Base-by-base conservation (phyloP, 2,888 invertebrate species). In the Amiota minor region DNA sequence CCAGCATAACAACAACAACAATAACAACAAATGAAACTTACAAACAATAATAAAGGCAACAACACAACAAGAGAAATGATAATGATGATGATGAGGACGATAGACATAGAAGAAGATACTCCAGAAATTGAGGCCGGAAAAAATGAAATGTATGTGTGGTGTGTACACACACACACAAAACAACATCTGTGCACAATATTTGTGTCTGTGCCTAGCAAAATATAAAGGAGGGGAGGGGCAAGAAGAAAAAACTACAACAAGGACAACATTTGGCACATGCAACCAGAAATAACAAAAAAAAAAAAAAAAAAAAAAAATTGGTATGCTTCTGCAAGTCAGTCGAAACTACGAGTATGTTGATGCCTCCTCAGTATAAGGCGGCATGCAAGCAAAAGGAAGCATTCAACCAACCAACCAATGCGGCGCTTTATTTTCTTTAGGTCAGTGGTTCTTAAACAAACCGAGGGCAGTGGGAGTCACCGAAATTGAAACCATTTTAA, bases 1-100 rank as follows among this genome's bases (percentile, higher is more conserved):
- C 11, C 16, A 6, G 49, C 18, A 47, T 9, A 47, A 64, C 45
- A 64, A 64, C n/a, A 64, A 65, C 62, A 64, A 45, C 62, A 64
- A 64, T 12, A 35, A 64, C 20, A 23, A 12, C 8, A 20, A 16
- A 16, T 65, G 16, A 16, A n/a, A 47, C 49, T 12, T n/a, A 53
- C 53, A 4, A 65, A 49, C 35, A n/a, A 53, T n/a, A 64, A 20
- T 14, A 47, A 65, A 46, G 47, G 16, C 35, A 65, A 50, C 45
- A 65, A n/a, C 23, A 45, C 4, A 62, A 49, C 49, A 67, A 50
- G n/a, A 68, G 53, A 18, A 49, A 16, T 49, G 18, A 65, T n/a
- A 2, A n/a, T 16, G 18, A 18, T 47, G 50, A 14, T 9, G 35
- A 49, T 53, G 23, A 67, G 67, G 9, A 49, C 20, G 35, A 23